A percentile compares a stretch with the other conserved stretches of the same genome.
Conservation (phyloP, 2,797 vertebrate species). For the Brachyalestes nurse region DNA sequence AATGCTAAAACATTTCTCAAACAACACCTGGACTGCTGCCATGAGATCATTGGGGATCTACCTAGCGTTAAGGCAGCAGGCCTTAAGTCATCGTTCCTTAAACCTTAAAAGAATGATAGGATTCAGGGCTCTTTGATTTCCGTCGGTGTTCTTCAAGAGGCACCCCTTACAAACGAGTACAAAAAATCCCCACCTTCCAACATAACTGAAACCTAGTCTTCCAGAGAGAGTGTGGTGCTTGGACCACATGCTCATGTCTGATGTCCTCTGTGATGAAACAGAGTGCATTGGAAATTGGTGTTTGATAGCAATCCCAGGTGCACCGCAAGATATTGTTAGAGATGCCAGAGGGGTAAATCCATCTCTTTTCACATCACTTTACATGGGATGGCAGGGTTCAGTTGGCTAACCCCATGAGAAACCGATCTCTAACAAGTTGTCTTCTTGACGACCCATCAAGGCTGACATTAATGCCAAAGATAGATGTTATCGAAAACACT, state of each 20-base stretch:
- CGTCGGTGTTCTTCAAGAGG: slow-evolving; percentile 5
- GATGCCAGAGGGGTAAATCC: slow-evolving; percentile 55
- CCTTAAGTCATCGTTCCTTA: not conserved
- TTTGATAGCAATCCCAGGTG: slow-evolving; percentile 55
- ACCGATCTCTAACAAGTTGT: slow-evolving; percentile 51
- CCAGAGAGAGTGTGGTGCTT: slow-evolving; percentile 36
- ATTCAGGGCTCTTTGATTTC: not conserved
- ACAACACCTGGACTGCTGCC: not conserved
- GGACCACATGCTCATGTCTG: slow-evolving; percentile 40
- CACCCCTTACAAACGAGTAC: slow-evolving; percentile 32
- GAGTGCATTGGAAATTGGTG: slow-evolving; percentile 41
- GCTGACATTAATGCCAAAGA: slow-evolving; percentile 43
- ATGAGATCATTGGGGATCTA: not conserved
- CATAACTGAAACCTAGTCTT: slow-evolving; percentile 55
- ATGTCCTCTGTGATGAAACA: slow-evolving; percentile 47
- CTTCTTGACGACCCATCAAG: slow-evolving; percentile 39
- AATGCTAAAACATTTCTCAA: not conserved
- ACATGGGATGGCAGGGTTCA: slow-evolving; percentile 45
- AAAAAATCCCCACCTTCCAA: slow-evolving; percentile 38
- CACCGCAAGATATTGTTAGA: slow-evolving; percentile 48
- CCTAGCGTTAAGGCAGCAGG: not conserved
- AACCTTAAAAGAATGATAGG: not conserved
- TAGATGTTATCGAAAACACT: slow-evolving; percentile 56
- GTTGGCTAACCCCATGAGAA: slow-evolving; percentile 56
- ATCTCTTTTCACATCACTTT: slow-evolving; percentile 46